Evolutionary conservation across 2,888 invertebrate species (phyloP), one percentile per base, ranked within the genome.

Genomic region (Oscheius sp.): DNA sequence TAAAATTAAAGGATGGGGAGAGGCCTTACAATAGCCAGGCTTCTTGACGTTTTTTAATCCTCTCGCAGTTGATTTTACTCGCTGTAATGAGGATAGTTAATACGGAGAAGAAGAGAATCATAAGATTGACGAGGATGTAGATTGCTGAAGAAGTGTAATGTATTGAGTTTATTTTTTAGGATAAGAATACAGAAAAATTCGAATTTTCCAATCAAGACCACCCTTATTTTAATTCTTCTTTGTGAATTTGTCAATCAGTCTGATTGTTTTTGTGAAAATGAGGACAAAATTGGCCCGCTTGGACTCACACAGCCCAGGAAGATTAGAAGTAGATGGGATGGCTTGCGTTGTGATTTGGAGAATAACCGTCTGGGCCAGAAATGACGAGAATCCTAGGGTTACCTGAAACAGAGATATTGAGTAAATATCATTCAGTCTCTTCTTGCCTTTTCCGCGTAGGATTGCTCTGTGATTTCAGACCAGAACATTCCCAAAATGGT

Each of bases 321-420:
- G 61, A 42, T 31, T 61, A 4, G 39, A 27, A 2, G 61, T 61
- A 4, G 61, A 42, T n/a, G 61, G 61, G 17, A 61, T 45, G n/a
- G 45, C 45, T 27, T 61, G 45, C 15, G 61, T 61, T n/a, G 61
- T 45, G 3, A 61, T 61, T 42, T 61, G 61, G n/a, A 61, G 61
- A 45, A 61, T 61, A 29, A 61, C 64, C n/a, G 64, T 64, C 23
- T 64, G 52, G 1, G 64, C 64, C n/a, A 64, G 25, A 27, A 64
- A 64, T 23, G 64, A 64, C 2, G 64, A 64, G 33, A 64, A 64
- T 15, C 50, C 52, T 15, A 52, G 52, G 27, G 48, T 48, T n/a
- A 61, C 61, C 46, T 61, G 25, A 61, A 20, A 27, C 42, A 5
- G 31, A 10, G 15, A n/a, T 52, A 57, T 17, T 17, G 23, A n/a